Evolutionary conservation across 2,113 vertebrate species (phyloP).

Genomic region (Tauraco erythrolophus): DNA sequence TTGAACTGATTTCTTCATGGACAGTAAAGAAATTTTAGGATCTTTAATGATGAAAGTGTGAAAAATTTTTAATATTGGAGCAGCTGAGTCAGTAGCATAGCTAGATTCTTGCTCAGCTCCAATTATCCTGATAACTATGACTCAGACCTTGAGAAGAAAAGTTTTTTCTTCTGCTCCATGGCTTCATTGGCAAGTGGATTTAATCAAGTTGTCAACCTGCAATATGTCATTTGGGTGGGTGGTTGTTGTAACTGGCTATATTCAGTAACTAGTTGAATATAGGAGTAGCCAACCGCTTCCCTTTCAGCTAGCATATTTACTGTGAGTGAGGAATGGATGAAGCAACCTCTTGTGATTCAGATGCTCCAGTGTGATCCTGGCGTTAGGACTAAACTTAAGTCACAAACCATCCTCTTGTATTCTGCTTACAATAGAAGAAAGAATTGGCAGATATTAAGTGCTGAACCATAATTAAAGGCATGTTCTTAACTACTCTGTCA

Average conservation of each 20-base stretch:
- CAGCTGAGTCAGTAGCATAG: background rate
- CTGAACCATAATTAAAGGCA: background rate
- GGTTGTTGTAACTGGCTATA: background rate
- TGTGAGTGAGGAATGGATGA: background rate
- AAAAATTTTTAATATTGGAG: background rate
- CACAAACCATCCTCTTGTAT: background rate
- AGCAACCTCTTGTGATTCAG: rapidly evolving
- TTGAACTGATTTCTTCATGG: background rate
- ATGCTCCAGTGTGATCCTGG: background rate
- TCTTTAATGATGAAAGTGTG: background rate
- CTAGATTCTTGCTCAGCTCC: background rate
- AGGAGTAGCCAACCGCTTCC: background rate
- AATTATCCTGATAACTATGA: background rate
- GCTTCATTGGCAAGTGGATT: background rate
- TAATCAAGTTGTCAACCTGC: background rate
- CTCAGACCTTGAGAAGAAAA: background rate
- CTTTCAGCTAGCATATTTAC: background rate
- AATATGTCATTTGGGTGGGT: background rate
- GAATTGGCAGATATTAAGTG: background rate
- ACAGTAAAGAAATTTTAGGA: background rate
- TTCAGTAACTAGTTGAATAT: background rate
- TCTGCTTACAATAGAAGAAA: background rate
- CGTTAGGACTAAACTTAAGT: background rate
- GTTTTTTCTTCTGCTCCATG: background rate
- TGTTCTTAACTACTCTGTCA: background rate